Percentiles rank a stretch among this genome's conserved stretches.
Evolutionary conservation across 2,797 vertebrate species (phyloP).

Genomic region (Meda fulgida): DNA sequence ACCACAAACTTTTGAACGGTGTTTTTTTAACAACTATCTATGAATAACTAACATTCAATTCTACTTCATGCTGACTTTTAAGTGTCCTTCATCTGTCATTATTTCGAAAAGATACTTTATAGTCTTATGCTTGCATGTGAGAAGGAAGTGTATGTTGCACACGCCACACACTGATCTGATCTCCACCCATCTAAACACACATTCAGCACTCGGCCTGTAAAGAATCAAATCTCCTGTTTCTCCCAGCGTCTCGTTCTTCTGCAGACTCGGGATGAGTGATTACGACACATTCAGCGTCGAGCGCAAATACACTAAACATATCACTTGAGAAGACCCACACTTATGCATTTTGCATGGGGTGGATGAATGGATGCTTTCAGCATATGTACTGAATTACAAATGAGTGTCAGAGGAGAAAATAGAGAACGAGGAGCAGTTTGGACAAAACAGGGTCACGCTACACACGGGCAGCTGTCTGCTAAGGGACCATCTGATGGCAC

Average conservation of each 20-base stretch:
- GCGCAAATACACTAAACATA: conserved; percentile 59
- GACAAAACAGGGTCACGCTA: neutral
- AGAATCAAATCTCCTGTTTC: neutral
- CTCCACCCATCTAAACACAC: neutral
- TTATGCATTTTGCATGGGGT: conserved; percentile 73
- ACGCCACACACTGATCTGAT: neutral
- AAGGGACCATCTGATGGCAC: neutral
- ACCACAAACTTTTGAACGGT: neutral
- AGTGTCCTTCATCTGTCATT: neutral
- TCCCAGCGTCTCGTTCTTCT: conserved; percentile 10
- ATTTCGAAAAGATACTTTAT: neutral
- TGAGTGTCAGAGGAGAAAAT: conserved; percentile 52
- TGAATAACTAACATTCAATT: neutral
- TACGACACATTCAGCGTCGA: conserved; percentile 29
- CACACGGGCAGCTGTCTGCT: neutral
- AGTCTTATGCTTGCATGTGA: neutral
- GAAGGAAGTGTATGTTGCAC: neutral
- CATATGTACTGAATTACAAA: conserved; percentile 69
- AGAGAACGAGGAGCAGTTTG: neutral
- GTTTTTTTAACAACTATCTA: neutral
- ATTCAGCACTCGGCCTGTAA: neutral
- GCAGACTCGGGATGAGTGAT: neutral
- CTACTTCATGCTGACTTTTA: neutral
- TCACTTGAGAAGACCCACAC: conserved; percentile 67
- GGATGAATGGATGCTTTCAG: conserved; percentile 66